Percentiles rank a stretch among this genome's conserved stretches.
These are phyloP conservation scores for Fratercula arctica DNA, from an alignment of 2,797 vertebrate species.

Conservation along the genomic window DNA sequence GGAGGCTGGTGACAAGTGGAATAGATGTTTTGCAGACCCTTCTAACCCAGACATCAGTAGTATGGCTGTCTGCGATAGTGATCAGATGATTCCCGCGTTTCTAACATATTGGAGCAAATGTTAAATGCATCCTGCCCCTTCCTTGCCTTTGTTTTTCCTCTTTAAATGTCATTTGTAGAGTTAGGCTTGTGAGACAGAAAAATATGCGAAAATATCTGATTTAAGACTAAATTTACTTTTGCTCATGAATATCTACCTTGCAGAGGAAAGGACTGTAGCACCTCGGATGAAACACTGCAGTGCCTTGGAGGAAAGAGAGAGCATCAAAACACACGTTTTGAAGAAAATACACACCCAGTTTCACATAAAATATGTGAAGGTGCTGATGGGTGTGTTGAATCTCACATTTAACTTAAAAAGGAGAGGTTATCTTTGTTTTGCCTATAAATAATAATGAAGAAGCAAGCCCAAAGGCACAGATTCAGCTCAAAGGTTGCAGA, in stretches of 20 bases:
- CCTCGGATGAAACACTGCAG: neutral
- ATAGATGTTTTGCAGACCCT: neutral
- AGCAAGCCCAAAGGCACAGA: neutral
- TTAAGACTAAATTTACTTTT: neutral
- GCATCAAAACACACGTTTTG: neutral
- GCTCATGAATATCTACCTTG: neutral
- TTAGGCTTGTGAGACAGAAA: neutral
- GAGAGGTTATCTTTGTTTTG: neutral
- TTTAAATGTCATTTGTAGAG: neutral
- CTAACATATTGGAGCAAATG: neutral
- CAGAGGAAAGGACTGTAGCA: neutral
- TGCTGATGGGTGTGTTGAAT: neutral
- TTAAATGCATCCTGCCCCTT: neutral
- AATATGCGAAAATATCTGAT: neutral
- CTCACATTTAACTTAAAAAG: neutral
- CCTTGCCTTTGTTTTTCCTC: neutral
- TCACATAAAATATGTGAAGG: neutral
- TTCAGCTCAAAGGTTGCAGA: neutral
- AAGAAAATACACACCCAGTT: neutral
- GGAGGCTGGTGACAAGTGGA: neutral
- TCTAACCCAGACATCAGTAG: neutral
- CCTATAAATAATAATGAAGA: neutral
- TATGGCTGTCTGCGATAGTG: neutral
- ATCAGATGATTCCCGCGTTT: neutral
- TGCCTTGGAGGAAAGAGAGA: neutral